Evolutionary conservation across 2,797 vertebrate genomes (phyloP).

Genomic region (Margarornis squamiger): DNA sequence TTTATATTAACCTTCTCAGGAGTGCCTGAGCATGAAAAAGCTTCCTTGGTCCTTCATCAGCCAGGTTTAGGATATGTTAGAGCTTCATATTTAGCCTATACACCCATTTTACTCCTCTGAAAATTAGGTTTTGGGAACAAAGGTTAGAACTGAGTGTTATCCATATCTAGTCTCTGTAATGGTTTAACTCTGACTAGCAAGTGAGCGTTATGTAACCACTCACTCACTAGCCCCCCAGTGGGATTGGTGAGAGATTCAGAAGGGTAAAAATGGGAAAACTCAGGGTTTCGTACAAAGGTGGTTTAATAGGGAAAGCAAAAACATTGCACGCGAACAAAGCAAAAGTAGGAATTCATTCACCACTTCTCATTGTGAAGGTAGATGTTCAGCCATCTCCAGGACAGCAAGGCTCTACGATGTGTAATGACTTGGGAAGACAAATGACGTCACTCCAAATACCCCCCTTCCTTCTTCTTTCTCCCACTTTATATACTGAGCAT

Average conservation of each 20-base stretch:
- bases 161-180: not conserved
- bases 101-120: not conserved
- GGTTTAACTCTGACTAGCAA: not conserved
- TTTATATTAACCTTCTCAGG: not conserved
- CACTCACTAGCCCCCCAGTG: accelerated
- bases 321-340: not conserved
- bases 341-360: not conserved
- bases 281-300: not conserved
- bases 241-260: not conserved
- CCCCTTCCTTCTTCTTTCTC: not conserved
- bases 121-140: not conserved
- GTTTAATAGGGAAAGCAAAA: not conserved
- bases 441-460: no score
- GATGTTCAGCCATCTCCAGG: not conserved
- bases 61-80: not conserved
- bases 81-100: not conserved
- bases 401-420: not conserved
- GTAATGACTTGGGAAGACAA: not conserved
- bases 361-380: not conserved
- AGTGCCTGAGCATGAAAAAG: not conserved
- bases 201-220: not conserved
- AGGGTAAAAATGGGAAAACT: not conserved
- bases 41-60: not conserved
- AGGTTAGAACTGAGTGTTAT: not conserved
- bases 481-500: not conserved